A percentile compares a stretch with the other conserved stretches of the same genome.
Conservation (phyloP, 1,140 invertebrate genomes). For the Apis laboriosa region DNA sequence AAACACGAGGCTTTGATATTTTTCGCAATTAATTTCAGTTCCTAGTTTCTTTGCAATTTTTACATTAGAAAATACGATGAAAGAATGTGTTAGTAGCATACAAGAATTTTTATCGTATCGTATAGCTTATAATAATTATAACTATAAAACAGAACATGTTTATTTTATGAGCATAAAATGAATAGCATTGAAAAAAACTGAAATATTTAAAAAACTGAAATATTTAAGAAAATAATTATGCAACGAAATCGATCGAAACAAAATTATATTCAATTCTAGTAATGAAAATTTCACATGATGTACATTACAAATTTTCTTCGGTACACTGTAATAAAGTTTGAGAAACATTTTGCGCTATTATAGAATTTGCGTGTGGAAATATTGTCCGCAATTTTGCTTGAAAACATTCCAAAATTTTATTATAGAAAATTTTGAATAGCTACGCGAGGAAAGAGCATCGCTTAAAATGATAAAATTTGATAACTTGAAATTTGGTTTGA, state of each 20-base stretch:
- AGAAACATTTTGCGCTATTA: not conserved
- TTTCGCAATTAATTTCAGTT: too few species aligned
- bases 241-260: not conserved
- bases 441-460: constrained; percentile 28
- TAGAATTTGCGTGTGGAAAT: not conserved
- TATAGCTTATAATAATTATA: too few species aligned
- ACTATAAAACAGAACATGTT: too few species aligned
- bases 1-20: too few species aligned
- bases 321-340: not conserved
- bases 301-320: not conserved
- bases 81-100: too few species aligned
- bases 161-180: too few species aligned
- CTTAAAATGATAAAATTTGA: constrained; percentile 43
- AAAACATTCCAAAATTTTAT: not conserved
- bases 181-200: not conserved
- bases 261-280: not conserved
- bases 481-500: constrained; percentile 77
- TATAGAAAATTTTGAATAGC: not conserved
- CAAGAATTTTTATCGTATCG: too few species aligned
- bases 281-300: not conserved
- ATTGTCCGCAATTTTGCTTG: not conserved
- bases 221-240: not conserved
- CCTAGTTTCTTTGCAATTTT: too few species aligned
- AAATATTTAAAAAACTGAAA: not conserved
- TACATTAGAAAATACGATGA: too few species aligned